These are phyloP conservation scores for Drosophila varians DNA, from an alignment of 1,140 invertebrate species.

Conservation along the genomic window DNA sequence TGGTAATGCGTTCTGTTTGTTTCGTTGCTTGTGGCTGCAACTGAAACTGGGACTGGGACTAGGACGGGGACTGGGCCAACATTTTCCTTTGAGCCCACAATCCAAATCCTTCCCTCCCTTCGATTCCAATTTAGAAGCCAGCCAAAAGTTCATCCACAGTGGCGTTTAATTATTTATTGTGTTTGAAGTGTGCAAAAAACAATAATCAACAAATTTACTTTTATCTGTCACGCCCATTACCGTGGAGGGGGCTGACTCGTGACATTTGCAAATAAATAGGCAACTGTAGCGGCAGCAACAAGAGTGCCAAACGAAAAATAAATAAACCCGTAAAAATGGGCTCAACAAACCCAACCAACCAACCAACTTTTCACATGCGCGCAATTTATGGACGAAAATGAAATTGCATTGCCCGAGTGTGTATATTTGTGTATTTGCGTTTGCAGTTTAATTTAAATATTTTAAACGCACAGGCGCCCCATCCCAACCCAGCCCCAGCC, in stretches of 20 bases:
- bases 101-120: too few relatives aligned
- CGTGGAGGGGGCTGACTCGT: slow-evolving; percentile 39
- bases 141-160: slow-evolving; percentile 21
- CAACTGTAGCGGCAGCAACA: slow-evolving; percentile 15
- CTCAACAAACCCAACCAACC: slow-evolving; percentile 1
- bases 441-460: slow-evolving; percentile 75
- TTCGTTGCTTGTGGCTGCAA: slow-evolving; percentile 47
- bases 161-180: slow-evolving; percentile 53
- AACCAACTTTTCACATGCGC: slow-evolving; percentile 51
- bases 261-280: slow-evolving; percentile 78
- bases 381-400: slow-evolving; percentile 73
- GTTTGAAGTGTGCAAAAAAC: slow-evolving; percentile 43
- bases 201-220: slow-evolving; percentile 59
- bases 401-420: slow-evolving; percentile 63
- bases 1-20: slow-evolving; percentile 54
- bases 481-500: too few relatives aligned
- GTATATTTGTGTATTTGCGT: slow-evolving; percentile 37
- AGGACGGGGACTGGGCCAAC: too few relatives aligned
- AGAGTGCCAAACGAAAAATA: slow-evolving; percentile 32
- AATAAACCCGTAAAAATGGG: slow-evolving; percentile 46
- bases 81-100: too few relatives aligned
- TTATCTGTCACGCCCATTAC: slow-evolving; percentile 52
- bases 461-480: slow-evolving; percentile 40
- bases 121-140: neutral
- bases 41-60: too few relatives aligned